Evolutionary conservation across 2,888 invertebrate species (phyloP), one percentile per base, ranked within the genome.

Genomic region (Himalopsyche anomala): DNA sequence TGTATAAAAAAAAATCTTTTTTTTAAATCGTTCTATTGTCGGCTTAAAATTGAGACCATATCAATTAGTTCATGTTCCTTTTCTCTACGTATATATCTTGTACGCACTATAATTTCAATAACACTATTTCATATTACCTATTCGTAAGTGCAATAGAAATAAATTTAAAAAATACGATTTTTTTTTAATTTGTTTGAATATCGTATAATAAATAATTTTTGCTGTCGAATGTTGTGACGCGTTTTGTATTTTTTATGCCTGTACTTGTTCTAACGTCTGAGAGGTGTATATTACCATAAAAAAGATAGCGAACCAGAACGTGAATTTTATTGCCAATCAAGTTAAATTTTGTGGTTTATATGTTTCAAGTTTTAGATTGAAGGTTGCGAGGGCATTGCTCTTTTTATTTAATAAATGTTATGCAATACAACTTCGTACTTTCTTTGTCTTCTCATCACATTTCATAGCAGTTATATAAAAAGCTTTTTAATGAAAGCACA

Each of bases 241-340:
- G 74, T 74, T 74, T 62, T 19, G 74, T 74, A 74, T 74, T 74
- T 74, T 74, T 38, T 74, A 74, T 74, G 19, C 11, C 5, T 36
- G 74, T 19, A 74, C 36, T 74, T 36, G 74, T 74, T 36, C 74
- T 6, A 38, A 12, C 74, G 74, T 74, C 74, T 74, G 74, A 36
- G 74, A 74, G 74, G 74, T 74, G 74, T 74, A 38, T 74, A 74
- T 74, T 74, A n/a, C 74, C 74, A 74, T 74, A 74, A 74, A 74
- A 74, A 74, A 74, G 28, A 74, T 38, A 74, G 74, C 38, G 74
- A 74, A 74, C 74, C 74, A 74, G 74, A 74, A 74, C 38, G 36
- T 36, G 74, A 74, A 74, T 74, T 74, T 74, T 74, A 74, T 38
- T 74, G 36, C 74, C 36, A 38, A 36, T 74, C 74, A 74, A 74